These are phyloP conservation scores for Pteronura brasiliensis DNA, from an alignment of 2,113 vertebrate species.

Conservation along the genomic window DNA sequence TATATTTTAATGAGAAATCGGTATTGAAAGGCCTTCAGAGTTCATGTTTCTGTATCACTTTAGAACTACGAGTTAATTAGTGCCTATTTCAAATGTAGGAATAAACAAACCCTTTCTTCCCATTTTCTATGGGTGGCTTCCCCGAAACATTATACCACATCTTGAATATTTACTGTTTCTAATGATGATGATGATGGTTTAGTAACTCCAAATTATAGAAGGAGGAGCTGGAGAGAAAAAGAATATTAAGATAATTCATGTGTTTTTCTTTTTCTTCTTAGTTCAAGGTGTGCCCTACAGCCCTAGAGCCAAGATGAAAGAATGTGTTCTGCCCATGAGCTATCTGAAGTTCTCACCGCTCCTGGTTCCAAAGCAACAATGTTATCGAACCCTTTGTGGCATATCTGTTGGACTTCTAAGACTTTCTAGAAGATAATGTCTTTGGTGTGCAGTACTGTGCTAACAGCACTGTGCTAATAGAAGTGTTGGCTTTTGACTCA, in stretches of 20 bases:
- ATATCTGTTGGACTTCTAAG: not conserved
- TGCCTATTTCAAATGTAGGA: not conserved
- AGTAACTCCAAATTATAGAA: not conserved
- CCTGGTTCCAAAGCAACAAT: not conserved
- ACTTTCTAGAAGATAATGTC: not conserved
- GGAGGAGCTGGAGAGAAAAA: not conserved
- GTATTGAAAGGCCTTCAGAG: not conserved
- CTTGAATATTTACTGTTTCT: not conserved
- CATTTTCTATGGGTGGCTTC: not conserved
- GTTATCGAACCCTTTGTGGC: not conserved
- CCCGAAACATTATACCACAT: not conserved
- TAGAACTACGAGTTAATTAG: not conserved
- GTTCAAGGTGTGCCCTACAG: not conserved
- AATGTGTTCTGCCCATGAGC: not conserved
- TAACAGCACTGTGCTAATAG: not conserved
- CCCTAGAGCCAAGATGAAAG: not conserved
- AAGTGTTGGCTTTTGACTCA: not conserved
- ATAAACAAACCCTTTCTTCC: not conserved
- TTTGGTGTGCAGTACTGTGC: not conserved
- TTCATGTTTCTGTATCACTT: not conserved
- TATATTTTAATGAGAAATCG: slow-evolving; percentile 47
- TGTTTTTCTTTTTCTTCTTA: not conserved
- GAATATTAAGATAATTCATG: not conserved
- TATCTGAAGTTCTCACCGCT: not conserved
- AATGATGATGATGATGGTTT: not conserved